Conservation (phyloP, 2,888 invertebrate species). For the Mesorhabditis belari region DNA sequence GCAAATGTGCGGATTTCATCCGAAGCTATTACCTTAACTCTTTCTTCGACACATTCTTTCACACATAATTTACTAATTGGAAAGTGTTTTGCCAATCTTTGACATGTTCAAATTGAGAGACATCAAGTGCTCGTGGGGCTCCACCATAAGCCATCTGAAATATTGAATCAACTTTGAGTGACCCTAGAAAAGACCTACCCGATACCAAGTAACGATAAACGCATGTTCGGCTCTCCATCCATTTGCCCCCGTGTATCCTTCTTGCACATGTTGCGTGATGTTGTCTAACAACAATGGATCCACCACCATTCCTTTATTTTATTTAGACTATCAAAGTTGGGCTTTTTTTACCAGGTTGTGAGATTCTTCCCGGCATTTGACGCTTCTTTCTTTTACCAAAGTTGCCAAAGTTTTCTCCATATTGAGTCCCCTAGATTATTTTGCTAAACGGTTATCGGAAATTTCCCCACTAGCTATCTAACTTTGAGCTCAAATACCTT, state of each 20-base stretch:
- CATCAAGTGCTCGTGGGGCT: constrained; percentile 40
- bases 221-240: constrained; percentile 44
- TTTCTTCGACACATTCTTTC: not conserved
- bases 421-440: not conserved
- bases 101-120: constrained; percentile 42
- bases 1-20: constrained; percentile 67
- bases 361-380: constrained; percentile 37
- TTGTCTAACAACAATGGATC: constrained; percentile 41
- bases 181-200: constrained; percentile 13
- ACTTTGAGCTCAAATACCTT: too few relatives aligned
- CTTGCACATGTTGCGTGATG: constrained; percentile 39
- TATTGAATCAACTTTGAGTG: constrained; percentile 19
- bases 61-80: constrained; percentile 68
- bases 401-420: not conserved
- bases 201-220: constrained; percentile 44
- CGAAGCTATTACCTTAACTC: not conserved
- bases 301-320: constrained; percentile 34
- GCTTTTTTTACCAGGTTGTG: constrained; percentile 26
- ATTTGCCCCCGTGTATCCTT: constrained; percentile 37
- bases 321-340: too few relatives aligned
- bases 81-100: constrained; percentile 73
- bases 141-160: constrained; percentile 45
- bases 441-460: not conserved
- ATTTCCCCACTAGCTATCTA: not conserved
- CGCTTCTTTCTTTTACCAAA: constrained; percentile 27